Conservation (phyloP, 2,888 invertebrate genomes). For the Oxytorus armatus region DNA sequence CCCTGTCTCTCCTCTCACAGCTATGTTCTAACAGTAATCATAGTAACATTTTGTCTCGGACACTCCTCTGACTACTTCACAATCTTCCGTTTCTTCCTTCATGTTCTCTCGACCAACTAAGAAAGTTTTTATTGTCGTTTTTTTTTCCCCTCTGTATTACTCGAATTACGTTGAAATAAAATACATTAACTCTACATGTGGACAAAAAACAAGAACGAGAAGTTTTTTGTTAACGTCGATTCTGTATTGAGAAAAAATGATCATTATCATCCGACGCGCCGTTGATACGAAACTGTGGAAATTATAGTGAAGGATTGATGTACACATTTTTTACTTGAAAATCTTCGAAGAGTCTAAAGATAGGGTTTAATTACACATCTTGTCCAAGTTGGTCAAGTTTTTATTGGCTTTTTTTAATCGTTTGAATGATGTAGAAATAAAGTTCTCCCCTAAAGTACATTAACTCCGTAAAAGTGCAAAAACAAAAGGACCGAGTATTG, state of each 20-base stretch:
- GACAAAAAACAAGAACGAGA: background rate
- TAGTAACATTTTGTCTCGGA: slow-evolving; percentile 41
- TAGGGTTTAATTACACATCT: too few species aligned
- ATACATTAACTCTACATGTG: background rate
- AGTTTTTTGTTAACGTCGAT: slow-evolving; percentile 15
- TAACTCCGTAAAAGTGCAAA: too few species aligned
- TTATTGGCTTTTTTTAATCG: too few species aligned
- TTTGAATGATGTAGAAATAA: too few species aligned
- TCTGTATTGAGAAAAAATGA: slow-evolving; percentile 1
- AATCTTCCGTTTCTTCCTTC: slow-evolving; percentile 14
- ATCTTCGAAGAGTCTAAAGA: background rate
- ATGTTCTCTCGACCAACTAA: background rate
- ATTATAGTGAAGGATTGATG: slow-evolving; percentile 14
- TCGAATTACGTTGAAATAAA: slow-evolving; percentile 1
- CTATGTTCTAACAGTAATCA: slow-evolving; percentile 30
- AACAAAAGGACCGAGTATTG: too few species aligned
- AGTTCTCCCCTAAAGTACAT: too few species aligned
- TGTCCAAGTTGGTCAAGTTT: too few species aligned
- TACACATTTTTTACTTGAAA: background rate
- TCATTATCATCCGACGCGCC: slow-evolving; percentile 7
- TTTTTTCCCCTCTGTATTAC: background rate
- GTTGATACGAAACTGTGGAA: background rate
- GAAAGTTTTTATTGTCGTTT: slow-evolving; percentile 18
- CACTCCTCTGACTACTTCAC: slow-evolving; percentile 20
- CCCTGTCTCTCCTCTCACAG: too few species aligned